Evolutionary conservation across 2,888 invertebrate species (phyloP).

Genomic region (Leptopilina myrica): DNA sequence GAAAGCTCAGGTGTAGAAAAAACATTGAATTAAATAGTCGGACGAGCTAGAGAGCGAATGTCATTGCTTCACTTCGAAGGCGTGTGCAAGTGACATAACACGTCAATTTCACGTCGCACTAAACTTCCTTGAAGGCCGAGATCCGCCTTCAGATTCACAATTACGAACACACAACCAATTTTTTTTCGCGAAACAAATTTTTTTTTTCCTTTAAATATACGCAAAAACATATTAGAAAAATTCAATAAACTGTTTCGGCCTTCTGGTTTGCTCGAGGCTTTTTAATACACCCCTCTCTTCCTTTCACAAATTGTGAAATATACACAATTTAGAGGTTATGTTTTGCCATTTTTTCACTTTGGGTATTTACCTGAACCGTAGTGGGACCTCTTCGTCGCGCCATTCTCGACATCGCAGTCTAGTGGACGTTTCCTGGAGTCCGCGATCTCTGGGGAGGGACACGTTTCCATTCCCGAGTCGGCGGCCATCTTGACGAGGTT

Average conservation of each 20-base stretch:
- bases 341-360: not conserved
- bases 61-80: constrained; percentile 39
- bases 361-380: constrained; percentile 87
- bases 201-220: no score
- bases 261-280: not conserved
- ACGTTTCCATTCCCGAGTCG: constrained; percentile 95
- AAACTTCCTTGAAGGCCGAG: constrained; percentile 39
- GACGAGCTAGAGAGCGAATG: constrained; percentile 37
- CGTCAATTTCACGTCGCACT: constrained; percentile 40
- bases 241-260: no score
- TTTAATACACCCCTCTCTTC: not conserved
- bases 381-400: constrained; percentile 92
- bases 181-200: no score
- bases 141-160: constrained; percentile 7
- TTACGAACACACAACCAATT: not conserved
- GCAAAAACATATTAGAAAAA: no score
- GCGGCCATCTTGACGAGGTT: constrained; percentile 87
- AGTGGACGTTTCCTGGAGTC: constrained; percentile 94
- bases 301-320: not conserved
- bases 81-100: constrained; percentile 41
- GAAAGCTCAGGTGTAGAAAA: constrained; percentile 14
- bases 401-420: constrained; percentile 92
- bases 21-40: constrained; percentile 24
- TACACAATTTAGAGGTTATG: not conserved
- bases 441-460: constrained; percentile 93